These are phyloP conservation scores for Tachina grossa DNA, from an alignment of 2,888 invertebrate species.

Conservation along the genomic window DNA sequence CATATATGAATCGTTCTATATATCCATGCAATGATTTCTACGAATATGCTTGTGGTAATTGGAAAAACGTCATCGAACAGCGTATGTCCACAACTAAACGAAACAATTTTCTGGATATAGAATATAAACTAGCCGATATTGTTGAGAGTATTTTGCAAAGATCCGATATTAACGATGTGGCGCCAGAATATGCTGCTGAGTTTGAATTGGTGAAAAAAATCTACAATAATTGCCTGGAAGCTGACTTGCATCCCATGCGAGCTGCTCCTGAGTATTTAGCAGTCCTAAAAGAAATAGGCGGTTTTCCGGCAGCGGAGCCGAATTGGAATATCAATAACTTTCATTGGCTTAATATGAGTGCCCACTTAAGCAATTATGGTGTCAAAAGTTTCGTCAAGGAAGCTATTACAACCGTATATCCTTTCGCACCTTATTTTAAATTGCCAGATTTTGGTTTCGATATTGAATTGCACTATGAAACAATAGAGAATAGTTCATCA, in stretches of 20 bases:
- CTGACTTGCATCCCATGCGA: constrained; percentile 76
- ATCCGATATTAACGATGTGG: constrained; percentile 55
- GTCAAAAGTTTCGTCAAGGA: constrained; percentile 75
- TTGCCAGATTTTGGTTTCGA: constrained; percentile 79
- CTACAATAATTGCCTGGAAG: constrained; percentile 75
- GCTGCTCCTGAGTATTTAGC: constrained; percentile 77
- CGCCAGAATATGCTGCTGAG: constrained; percentile 73
- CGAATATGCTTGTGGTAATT: constrained; percentile 80
- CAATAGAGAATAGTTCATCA: constrained; percentile 76
- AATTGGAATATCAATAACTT: constrained; percentile 76
- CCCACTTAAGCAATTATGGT: constrained; percentile 78
- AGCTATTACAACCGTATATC: constrained; percentile 73
- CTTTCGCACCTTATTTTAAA: constrained; percentile 78
- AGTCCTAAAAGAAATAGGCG: constrained; percentile 78
- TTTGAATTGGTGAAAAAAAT: constrained; percentile 76
- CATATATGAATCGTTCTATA: constrained; percentile 78
- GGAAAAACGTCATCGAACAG: constrained; percentile 75
- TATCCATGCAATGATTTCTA: constrained; percentile 80
- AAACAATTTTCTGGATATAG: constrained; percentile 77
- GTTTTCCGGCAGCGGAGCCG: constrained; percentile 79
- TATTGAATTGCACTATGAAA: constrained; percentile 78
- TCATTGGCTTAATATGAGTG: constrained; percentile 81
- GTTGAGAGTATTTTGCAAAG: constrained; percentile 73
- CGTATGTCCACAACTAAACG: constrained; percentile 74
- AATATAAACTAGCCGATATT: constrained; percentile 73